phyloP scores from a whole-genome alignment of 1,140 invertebrate genomes.

The Ceratoteleas bidentatus region DNA sequence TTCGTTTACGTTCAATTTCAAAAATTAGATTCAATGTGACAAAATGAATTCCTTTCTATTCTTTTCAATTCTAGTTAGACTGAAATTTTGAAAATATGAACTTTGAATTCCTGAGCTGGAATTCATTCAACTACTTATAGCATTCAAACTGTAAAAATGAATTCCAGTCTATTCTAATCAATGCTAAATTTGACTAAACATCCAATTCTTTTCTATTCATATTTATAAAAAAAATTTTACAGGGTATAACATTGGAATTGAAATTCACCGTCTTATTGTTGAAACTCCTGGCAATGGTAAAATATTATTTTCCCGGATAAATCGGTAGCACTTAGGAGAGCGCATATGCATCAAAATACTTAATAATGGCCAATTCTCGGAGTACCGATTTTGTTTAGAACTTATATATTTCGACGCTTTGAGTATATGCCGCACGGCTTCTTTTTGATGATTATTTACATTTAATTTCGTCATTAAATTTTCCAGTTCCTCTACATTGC shows the following conservation, averaged over 20 bases:
- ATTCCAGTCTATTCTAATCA: too few species aligned
- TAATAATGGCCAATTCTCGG: conserved; percentile 43
- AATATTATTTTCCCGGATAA: conserved; percentile 40
- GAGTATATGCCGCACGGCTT: conserved; percentile 15
- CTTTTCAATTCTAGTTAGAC: too few species aligned
- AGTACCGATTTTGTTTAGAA: conserved; percentile 21
- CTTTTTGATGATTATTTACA: not conserved
- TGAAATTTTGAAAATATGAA: too few species aligned
- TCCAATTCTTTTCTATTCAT: too few species aligned
- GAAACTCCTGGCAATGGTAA: conserved; percentile 39
- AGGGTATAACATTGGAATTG: not conserved
- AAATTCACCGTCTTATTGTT: conserved; percentile 41
- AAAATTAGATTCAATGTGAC: too few species aligned
- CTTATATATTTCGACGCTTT: conserved; percentile 8
- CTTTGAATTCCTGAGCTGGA: too few species aligned
- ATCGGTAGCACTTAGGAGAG: conserved; percentile 33
- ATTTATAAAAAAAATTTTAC: too few species aligned
- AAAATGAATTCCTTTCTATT: too few species aligned
- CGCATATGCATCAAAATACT: conserved; percentile 49
- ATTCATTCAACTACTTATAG: too few species aligned
- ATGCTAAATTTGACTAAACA: too few species aligned
- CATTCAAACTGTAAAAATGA: too few species aligned
- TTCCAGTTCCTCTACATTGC: not conserved
- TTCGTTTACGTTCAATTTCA: too few species aligned
- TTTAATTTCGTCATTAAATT: conserved; percentile 1